Conservation (phyloP, 2,797 vertebrate species). For the Acrossocheilus fasciatus region DNA sequence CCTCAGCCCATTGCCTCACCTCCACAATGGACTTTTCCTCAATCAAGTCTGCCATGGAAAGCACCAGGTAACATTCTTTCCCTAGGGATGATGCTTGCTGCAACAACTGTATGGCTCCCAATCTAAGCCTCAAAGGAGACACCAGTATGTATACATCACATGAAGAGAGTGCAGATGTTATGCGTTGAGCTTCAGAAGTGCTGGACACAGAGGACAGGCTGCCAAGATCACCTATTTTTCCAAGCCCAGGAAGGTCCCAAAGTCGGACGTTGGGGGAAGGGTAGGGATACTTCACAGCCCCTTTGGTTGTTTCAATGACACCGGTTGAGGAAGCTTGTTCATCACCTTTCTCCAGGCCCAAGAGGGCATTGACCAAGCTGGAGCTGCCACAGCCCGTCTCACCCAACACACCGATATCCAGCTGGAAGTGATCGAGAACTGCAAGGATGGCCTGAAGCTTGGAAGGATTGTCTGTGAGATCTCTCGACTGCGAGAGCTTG, state of each 20-base stretch:
- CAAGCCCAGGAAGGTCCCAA: conserved; percentile 65
- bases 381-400: conserved; percentile 63
- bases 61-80: conserved; percentile 57
- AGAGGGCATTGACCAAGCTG: conserved; percentile 61
- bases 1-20: conserved; percentile 55
- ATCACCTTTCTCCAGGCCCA: conserved; percentile 47
- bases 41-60: conserved; percentile 61
- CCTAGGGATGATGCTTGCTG: conserved; percentile 47
- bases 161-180: conserved; percentile 22
- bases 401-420: conserved; percentile 63
- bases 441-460: conserved; percentile 57
- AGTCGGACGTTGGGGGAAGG: conserved; percentile 49
- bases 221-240: conserved; percentile 35
- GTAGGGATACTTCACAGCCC: conserved; percentile 45
- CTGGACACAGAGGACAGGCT: neutral
- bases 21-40: conserved; percentile 37
- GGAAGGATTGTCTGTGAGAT: conserved; percentile 57
- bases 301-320: conserved; percentile 56
- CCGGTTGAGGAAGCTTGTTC: conserved; percentile 46
- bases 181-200: conserved; percentile 12
- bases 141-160: conserved; percentile 65
- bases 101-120: conserved; percentile 46
- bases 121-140: conserved; percentile 53
- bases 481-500: conserved; percentile 47
- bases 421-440: conserved; percentile 55